A percentile compares a stretch with the other conserved stretches of the same genome.
Evolutionary conservation across 2,113 vertebrate species (phyloP).

Genomic region (Lepisosteus oculatus): DNA sequence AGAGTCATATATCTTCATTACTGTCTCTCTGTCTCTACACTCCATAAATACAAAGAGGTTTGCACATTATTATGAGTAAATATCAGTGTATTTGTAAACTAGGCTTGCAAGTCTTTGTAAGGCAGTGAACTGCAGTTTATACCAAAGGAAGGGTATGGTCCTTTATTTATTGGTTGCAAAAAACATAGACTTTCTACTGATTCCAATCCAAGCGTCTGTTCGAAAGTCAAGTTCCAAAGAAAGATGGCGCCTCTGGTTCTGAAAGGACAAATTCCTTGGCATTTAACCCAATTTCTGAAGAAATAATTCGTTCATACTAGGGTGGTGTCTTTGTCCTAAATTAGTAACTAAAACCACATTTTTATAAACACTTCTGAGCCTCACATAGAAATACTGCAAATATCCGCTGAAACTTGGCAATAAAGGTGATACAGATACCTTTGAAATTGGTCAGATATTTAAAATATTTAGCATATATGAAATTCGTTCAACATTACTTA

Average conservation of each 20-base stretch:
- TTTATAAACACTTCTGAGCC: background rate
- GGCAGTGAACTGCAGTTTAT: background rate
- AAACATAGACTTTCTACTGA: slow-evolving; percentile 5
- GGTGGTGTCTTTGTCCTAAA: background rate
- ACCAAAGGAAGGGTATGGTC: background rate
- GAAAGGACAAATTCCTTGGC: slow-evolving; percentile 1
- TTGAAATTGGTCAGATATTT: too few species aligned
- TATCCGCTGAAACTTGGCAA: background rate
- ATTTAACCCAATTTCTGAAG: slow-evolving; percentile 1
- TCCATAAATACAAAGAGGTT: too few species aligned
- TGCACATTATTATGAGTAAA: background rate
- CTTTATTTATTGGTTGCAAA: slow-evolving; percentile 1
- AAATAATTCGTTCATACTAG: background rate
- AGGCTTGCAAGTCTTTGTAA: background rate
- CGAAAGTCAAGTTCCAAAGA: background rate
- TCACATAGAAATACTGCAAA: background rate
- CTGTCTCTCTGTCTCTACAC: too few species aligned
- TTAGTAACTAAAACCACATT: background rate
- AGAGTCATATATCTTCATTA: too few species aligned
- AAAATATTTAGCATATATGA: too few species aligned
- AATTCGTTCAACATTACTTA: too few species aligned
- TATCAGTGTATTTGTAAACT: slow-evolving; percentile 1
- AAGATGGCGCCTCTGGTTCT: slow-evolving; percentile 17
- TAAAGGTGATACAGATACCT: background rate
- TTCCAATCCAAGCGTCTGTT: background rate